Evolutionary conservation across 2,888 invertebrate species (phyloP).

Genomic region (Calephelis perditalis): DNA sequence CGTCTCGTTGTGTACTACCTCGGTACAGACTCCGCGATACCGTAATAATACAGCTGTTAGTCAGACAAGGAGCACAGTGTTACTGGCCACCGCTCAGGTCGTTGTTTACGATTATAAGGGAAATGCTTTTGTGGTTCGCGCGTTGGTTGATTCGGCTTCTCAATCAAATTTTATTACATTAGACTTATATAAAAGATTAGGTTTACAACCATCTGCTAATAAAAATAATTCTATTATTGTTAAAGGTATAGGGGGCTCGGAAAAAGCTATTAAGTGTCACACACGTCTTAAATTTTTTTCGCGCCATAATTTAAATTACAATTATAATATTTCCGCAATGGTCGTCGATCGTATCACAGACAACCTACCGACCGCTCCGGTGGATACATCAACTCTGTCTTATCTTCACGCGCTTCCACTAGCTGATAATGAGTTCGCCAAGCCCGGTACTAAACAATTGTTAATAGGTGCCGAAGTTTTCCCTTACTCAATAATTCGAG

Average conservation of each 20-base stretch:
- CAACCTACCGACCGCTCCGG: background rate
- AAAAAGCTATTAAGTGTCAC: too few relatives aligned
- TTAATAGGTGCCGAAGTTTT: background rate
- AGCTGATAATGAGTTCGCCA: too few relatives aligned
- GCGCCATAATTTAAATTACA: background rate
- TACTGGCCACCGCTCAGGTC: background rate
- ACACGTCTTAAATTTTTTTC: too few relatives aligned
- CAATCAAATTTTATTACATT: background rate
- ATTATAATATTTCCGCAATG: background rate
- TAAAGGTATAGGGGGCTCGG: too few relatives aligned
- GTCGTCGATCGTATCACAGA: background rate
- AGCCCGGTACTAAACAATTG: too few relatives aligned
- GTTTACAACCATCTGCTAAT: background rate
- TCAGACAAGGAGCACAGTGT: background rate
- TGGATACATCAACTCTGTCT: too few relatives aligned
- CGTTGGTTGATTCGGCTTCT: background rate
- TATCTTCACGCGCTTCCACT: too few relatives aligned
- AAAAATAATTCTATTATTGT: background rate
- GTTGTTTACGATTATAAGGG: background rate
- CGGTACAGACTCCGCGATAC: background rate
- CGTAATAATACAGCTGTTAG: background rate
- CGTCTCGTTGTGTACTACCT: background rate
- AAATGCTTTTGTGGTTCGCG: background rate
- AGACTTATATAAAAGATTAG: background rate
- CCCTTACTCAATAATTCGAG: background rate